phyloP scores from a whole-genome alignment of 2,113 vertebrate genomes.

The Pogona vitticeps region DNA sequence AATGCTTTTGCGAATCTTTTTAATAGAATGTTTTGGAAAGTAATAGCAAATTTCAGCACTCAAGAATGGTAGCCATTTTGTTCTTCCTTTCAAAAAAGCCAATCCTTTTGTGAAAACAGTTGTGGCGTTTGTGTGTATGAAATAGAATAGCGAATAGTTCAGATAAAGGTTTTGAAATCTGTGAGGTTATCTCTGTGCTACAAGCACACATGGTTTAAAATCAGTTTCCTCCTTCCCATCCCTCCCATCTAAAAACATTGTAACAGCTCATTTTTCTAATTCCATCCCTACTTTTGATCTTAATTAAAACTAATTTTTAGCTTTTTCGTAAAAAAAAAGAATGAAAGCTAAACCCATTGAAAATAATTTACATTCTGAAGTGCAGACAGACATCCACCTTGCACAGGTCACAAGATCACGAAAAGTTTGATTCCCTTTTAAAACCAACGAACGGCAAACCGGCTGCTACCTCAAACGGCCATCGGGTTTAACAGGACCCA shows the following conservation, averaged over 20 bases:
- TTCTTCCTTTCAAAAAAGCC: neutral
- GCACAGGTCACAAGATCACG: neutral
- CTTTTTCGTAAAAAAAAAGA: neutral
- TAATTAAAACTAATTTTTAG: neutral
- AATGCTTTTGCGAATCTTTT: neutral
- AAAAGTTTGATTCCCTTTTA: constrained; percentile 66
- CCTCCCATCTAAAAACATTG: no score
- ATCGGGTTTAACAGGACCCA: constrained; percentile 83
- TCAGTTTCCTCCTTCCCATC: neutral
- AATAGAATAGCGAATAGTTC: neutral
- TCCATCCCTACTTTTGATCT: neutral
- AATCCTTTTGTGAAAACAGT: neutral
- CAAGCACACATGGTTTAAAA: neutral
- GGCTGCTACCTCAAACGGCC: constrained; percentile 95
- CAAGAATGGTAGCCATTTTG: neutral
- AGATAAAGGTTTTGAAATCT: constrained; percentile 1
- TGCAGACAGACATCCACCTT: neutral
- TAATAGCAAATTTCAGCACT: neutral
- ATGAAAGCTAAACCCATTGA: neutral
- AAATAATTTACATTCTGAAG: neutral
- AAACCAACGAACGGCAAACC: neutral
- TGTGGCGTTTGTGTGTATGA: neutral
- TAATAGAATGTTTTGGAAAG: neutral
- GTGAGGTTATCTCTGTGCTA: neutral
- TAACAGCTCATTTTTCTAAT: neutral